These are phyloP conservation scores for Plusia festucae DNA, from an alignment of 2,888 invertebrate species.

Conservation along the genomic window DNA sequence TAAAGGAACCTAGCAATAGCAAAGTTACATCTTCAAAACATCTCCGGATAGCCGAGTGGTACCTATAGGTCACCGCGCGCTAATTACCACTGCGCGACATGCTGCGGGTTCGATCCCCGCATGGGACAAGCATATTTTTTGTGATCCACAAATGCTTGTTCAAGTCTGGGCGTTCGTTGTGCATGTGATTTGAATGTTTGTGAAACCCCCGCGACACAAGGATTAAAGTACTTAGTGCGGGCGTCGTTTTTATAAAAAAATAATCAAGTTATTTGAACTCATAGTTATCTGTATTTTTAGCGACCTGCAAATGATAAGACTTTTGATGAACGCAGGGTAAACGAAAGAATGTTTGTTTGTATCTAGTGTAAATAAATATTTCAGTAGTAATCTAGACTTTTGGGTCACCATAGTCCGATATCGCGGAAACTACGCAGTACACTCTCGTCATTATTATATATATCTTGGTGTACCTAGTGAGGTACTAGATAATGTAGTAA, in stretches of 20 bases:
- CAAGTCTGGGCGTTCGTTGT: no score
- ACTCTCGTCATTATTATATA: background rate
- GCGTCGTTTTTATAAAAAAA: background rate
- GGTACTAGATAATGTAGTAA: no score
- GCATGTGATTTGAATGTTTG: no score
- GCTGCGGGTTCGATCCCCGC: no score
- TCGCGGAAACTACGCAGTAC: background rate
- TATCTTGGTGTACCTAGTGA: background rate
- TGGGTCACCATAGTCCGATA: background rate
- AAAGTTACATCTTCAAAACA: background rate
- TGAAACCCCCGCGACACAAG: no score
- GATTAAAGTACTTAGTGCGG: no score
- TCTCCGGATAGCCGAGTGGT: no score
- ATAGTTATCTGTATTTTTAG: background rate
- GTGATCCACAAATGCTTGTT: no score
- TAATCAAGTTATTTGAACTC: background rate
- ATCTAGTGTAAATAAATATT: background rate
- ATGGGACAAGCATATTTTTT: no score
- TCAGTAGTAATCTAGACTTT: background rate
- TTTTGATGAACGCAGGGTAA: background rate
- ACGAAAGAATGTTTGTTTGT: background rate
- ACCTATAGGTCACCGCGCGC: no score
- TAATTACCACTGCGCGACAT: no score
- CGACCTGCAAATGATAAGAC: slow-evolving; percentile 4
- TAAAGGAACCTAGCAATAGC: background rate